Base-by-base conservation (phyloP, 1,140 invertebrate species). In the Neotoxoptera formosana region DNA sequence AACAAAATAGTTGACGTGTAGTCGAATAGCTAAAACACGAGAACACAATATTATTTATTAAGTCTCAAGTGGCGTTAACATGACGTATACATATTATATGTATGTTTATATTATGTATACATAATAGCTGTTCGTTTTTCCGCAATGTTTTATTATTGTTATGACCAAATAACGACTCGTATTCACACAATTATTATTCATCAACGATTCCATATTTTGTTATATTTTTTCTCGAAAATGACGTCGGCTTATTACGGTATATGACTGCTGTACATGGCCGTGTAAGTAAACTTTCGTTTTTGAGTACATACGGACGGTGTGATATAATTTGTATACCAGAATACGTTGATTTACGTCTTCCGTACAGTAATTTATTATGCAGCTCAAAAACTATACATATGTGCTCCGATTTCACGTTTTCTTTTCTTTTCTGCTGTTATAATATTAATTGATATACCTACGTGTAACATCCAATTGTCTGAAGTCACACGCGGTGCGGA, bases 331-430 rank as follows among this genome's bases (percentile, higher is more conserved):
- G 21, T 34, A n/a, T n/a, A 76, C 30, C n/a, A n/a, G 14, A 76
- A 34, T n/a, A 76, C 60, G 60, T 76, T n/a, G 11, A n/a, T 67
- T n/a, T n/a, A 76, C n/a, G 60, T 17, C 60, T 76, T 76, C 60
- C 60, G 60, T n/a, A 51, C 17, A 76, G n/a, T 76, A n/a, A 34
- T 76, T 76, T 76, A 76, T 76, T 76, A 76, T n/a, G 30, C 60
- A 76, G 60, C 60, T 76, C 30, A 76, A 76, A 76, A 76, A 76
- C 14, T n/a, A n/a, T 4, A 41, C 4, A 41, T n/a, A 41, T 76
- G 60, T 76, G 60, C 60, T 76, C 60, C 30, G 60, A n/a, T 76
- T 76, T 76, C 60, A 76, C 60, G 60, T 76, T 76, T 76, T 76
- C 60, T 76, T n/a, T 67, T 67, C 60, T n/a, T 76, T 76, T 76